Base-by-base conservation (phyloP, 2,797 vertebrate genomes). In the Malurus leucopterus region DNA sequence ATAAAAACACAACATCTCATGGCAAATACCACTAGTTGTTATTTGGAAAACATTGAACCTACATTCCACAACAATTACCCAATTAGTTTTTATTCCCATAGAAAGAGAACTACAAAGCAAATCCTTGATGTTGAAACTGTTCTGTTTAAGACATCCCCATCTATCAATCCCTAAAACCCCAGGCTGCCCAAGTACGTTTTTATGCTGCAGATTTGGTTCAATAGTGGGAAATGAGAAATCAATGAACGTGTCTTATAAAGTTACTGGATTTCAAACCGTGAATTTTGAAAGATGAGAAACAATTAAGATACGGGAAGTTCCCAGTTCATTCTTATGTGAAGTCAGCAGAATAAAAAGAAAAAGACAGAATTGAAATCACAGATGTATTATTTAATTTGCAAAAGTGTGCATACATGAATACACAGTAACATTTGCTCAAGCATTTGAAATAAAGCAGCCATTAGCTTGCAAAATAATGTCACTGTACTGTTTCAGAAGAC, bases 391-490 rank as follows among this genome's bases (percentile, higher is more conserved):
- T 84, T 71, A 17, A 81, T 92, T 78, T 90, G 57, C 59, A 49
- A 14, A 90, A 78, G 44, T 18, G 27, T 78, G 50, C 55, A 50
- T 46, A 77, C 68, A 73, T 59, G 47, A 80, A 69, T 53, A 71
- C n/a, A 83, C 27, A 86, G 14, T 68, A 84, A 63, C 12, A 64
- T 69, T 90, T 81, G 36, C 75, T 92, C 65, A 63, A 89, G 20
- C 64, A 65, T 88, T 91, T 93, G 58, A 84, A 90, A 80, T 76
- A 90, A 91, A 30, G 73, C 36, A 88, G 74, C 64, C 59, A 74
- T 59, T 79, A 82, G 13, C 55, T 90, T 71, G 11, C 86, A 90
- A 92, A 95, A 92, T 88, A 88, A 94, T 47, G 32, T 64, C 2
- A 0, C 30, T 57, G 9, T 34, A 79, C 65, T 91, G 81, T 92